phyloP scores from a whole-genome alignment of 2,888 invertebrate species.

The Apodemia duryi region DNA sequence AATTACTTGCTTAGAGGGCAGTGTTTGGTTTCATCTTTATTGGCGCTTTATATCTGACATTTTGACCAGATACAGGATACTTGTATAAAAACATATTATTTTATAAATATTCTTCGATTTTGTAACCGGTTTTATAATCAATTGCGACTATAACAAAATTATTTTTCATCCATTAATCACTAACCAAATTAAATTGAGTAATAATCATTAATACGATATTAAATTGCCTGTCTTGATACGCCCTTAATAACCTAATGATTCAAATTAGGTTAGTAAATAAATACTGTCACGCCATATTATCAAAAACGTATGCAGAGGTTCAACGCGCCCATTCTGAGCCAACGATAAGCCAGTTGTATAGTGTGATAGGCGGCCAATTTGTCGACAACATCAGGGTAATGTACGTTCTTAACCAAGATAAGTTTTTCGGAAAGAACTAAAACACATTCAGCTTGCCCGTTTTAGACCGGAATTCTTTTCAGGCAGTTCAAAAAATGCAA shows the following conservation, averaged over 20 bases:
- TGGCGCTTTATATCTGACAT: neutral
- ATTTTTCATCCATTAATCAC: neutral
- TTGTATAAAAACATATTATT: neutral
- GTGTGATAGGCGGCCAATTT: no score
- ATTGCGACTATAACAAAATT: neutral
- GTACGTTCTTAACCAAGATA: no score
- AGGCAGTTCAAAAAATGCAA: no score
- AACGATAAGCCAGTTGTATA: no score
- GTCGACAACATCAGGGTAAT: no score
- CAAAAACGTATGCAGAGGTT: neutral
- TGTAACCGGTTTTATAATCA: neutral
- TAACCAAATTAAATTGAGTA: neutral
- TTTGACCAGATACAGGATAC: neutral
- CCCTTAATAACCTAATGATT: neutral
- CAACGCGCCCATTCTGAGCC: no score
- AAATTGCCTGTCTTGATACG: neutral
- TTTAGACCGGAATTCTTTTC: no score
- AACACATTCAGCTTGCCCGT: no score
- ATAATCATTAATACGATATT: neutral
- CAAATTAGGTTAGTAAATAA: neutral
- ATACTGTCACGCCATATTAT: neutral
- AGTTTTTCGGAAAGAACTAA: no score
- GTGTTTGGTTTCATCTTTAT: neutral
- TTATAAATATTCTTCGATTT: neutral
- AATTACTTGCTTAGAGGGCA: neutral